Evolutionary conservation across 1,140 invertebrate species (phyloP), one percentile per base, ranked within the genome.

Genomic region (Periplaneta americana): DNA sequence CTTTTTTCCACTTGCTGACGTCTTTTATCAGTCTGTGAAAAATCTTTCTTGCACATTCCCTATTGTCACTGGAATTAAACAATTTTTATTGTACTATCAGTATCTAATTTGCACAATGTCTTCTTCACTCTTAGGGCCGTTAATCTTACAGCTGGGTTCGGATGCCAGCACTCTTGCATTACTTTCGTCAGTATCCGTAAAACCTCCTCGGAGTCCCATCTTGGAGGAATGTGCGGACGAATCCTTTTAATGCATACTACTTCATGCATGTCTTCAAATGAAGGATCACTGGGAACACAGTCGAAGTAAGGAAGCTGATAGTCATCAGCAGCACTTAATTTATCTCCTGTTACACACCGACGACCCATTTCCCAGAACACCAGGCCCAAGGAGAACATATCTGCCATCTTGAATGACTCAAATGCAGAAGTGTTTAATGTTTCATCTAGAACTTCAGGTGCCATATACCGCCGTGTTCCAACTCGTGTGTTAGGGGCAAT

Each of bases 141-240:
- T 78, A 98, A 90, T 82, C 98, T 92, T 66, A 96, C 97, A 66
- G 93, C 93, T 82, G 97, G 96, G 90, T 95, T 97, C 37, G 91
- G 91, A 88, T 97, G 96, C 98, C 98, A 99, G 87, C 97, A 98
- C 90, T 98, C 97, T 75, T 91, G 91, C 94, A 97, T 97, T 4
- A 97, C 88, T 87, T 96, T 94, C 74, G 94, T 91, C 82, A 98
- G 87, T 10, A 92, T 91, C 77, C 90, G 91, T 82, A 98, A 89
- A 17, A 96, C 91, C 86, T 90, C 88, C 84, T 94, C 91, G 84
- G 89, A 87, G 80, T 92, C 91, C 96, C 96, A 98, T 85, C 95
- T 91, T 35, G 91, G 86, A 3, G 96, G 93, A 78, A 98, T 91
- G 18, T 92, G 87, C n/a, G 97, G 97, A 84, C 97, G 88, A 75